Evolutionary conservation across 2,113 vertebrate genomes (phyloP).

Genomic region (Aythya baeri): DNA sequence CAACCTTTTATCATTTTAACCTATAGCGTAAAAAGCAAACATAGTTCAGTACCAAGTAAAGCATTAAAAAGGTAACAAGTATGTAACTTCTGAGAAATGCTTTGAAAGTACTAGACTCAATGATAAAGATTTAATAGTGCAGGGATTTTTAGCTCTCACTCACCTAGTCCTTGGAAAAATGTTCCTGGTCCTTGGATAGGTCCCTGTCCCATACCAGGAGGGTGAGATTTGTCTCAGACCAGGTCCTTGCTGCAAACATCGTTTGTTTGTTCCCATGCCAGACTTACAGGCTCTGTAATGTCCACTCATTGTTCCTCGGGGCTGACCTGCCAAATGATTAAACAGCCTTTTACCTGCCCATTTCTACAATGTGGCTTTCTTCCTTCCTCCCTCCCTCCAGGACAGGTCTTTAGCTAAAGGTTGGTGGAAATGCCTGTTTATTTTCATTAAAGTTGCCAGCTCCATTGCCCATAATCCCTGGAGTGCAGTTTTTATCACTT

Average conservation of each 20-base stretch:
- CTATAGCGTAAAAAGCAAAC: slow-evolving; percentile 72
- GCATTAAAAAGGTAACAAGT: slow-evolving; percentile 78
- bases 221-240: not conserved
- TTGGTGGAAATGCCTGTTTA: not conserved
- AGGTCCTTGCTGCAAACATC: not conserved
- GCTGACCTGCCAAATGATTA: not conserved
- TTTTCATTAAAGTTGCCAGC: not conserved
- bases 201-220: not conserved
- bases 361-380: not conserved
- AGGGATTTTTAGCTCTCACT: slow-evolving; percentile 60
- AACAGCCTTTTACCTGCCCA: not conserved
- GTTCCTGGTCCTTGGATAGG: not conserved
- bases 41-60: slow-evolving; percentile 73
- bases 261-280: not conserved
- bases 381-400: not conserved
- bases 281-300: not conserved
- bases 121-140: slow-evolving; percentile 40
- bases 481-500: not conserved
- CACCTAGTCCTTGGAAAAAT: not conserved
- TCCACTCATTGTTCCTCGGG: not conserved
- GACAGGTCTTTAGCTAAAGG: not conserved
- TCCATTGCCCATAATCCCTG: not conserved
- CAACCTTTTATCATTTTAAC: slow-evolving; percentile 68
- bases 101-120: slow-evolving; percentile 71
- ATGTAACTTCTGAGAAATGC: slow-evolving; percentile 77